Percentiles rank a stretch among this genome's conserved stretches.
These are phyloP conservation scores for Sebastes elongatus DNA, from an alignment of 2,797 vertebrate species.

Conservation along the genomic window DNA sequence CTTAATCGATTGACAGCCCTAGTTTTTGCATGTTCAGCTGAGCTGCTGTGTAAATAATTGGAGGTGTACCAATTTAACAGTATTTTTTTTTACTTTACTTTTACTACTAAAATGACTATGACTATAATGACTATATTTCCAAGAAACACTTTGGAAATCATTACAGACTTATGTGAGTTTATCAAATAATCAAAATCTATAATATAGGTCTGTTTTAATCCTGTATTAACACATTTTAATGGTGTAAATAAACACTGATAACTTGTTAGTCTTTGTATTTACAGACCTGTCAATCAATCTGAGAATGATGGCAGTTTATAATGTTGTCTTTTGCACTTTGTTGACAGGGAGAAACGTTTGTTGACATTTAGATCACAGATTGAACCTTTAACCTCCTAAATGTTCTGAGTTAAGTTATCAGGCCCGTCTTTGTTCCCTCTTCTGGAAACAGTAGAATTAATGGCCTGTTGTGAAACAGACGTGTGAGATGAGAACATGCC, in stretches of 20 bases:
- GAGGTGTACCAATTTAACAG: background rate
- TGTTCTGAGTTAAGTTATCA: conserved; percentile 15
- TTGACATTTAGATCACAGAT: background rate
- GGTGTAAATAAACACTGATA: background rate
- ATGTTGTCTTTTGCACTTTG: background rate
- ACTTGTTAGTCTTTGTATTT: background rate
- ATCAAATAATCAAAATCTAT: background rate
- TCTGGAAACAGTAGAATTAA: conserved; percentile 60
- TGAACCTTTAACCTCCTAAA: conserved; percentile 16
- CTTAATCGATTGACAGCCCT: fast-evolving
- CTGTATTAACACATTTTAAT: background rate
- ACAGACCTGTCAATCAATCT: background rate
- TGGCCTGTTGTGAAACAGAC: conserved; percentile 69
- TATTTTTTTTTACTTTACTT: background rate
- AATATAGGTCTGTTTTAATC: background rate
- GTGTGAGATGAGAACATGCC: conserved; percentile 67
- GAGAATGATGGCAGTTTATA: background rate
- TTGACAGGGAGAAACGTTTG: background rate
- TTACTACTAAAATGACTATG: background rate
- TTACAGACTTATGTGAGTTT: background rate
- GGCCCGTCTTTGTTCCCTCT: conserved; percentile 41
- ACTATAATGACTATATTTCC: background rate
- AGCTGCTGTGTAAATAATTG: background rate
- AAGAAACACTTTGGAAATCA: background rate
- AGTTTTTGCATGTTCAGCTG: too few relatives aligned